These are phyloP conservation scores for Cerastis leucographa DNA, from an alignment of 2,888 invertebrate genomes.

Conservation along the genomic window DNA sequence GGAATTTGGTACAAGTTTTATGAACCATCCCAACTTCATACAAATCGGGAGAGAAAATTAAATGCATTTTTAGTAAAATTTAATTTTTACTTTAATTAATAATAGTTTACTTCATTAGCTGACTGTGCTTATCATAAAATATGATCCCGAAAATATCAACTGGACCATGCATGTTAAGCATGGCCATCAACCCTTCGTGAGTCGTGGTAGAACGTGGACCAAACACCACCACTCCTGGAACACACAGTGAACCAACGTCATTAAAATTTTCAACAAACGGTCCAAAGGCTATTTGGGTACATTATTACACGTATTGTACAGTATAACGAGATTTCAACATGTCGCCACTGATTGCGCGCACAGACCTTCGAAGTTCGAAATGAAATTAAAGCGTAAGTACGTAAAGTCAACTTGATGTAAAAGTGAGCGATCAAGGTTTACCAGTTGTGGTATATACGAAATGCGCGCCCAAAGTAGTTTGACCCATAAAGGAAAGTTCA, in stretches of 20 bases:
- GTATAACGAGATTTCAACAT: conserved; percentile 36
- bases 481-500: conserved; percentile 20
- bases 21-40: background rate
- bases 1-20: background rate
- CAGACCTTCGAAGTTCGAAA: conserved; percentile 57
- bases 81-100: too few species aligned
- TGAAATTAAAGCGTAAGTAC: conserved; percentile 36
- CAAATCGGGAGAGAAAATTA: background rate
- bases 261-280: conserved; percentile 18
- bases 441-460: conserved; percentile 24
- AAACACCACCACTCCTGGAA: background rate
- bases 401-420: conserved; percentile 45
- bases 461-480: conserved; percentile 1
- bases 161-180: too few species aligned
- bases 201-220: background rate
- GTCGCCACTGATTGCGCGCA: conserved; percentile 23
- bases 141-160: background rate
- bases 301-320: conserved; percentile 28
- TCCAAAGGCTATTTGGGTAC: conserved; percentile 5
- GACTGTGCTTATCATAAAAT: background rate
- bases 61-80: background rate
- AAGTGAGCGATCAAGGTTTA: conserved; percentile 58
- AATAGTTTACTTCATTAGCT: too few species aligned
- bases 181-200: background rate
- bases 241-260: background rate